These are phyloP conservation scores for Anthonomus grandis DNA, from an alignment of 1,140 invertebrate genomes.

Conservation along the genomic window DNA sequence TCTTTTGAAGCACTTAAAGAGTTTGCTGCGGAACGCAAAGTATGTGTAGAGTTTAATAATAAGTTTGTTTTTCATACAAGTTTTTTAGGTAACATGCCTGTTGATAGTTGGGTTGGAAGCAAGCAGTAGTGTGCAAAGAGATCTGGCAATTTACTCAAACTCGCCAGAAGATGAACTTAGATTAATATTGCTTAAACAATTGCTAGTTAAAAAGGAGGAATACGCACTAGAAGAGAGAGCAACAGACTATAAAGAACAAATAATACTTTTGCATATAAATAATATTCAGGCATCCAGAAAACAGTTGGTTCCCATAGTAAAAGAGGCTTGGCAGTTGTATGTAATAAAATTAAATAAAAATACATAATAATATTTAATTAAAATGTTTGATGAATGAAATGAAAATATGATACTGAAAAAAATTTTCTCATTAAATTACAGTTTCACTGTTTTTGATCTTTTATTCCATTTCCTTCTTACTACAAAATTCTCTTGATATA, in stretches of 20 bases:
- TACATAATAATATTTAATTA: too few relatives aligned
- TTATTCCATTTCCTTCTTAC: too few relatives aligned
- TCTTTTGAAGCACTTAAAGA: slow-evolving; percentile 48
- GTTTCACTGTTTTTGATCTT: too few relatives aligned
- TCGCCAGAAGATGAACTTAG: slow-evolving; percentile 27
- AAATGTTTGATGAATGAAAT: too few relatives aligned
- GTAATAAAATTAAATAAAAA: too few relatives aligned
- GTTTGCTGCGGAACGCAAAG: slow-evolving; percentile 50
- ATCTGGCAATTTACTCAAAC: slow-evolving; percentile 53
- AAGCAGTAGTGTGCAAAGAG: slow-evolving; percentile 48
- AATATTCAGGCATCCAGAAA: slow-evolving; percentile 59
- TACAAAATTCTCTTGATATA: too few relatives aligned
- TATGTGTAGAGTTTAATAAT: slow-evolving; percentile 31
- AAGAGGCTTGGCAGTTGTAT: slow-evolving; percentile 40
- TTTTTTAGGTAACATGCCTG: slow-evolving; percentile 12
- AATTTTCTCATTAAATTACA: too few relatives aligned
- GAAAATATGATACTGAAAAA: too few relatives aligned
- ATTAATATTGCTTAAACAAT: slow-evolving; percentile 25
- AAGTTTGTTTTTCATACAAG: not conserved
- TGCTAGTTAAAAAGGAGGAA: slow-evolving; percentile 36
- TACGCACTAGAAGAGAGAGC: slow-evolving; percentile 38
- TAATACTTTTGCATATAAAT: slow-evolving; percentile 50
- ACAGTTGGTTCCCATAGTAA: slow-evolving; percentile 60
- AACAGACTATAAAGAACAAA: slow-evolving; percentile 39
- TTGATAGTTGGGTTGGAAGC: slow-evolving; percentile 56